Conservation (phyloP, 1,140 invertebrate genomes). For the Diploscapter pachys region DNA sequence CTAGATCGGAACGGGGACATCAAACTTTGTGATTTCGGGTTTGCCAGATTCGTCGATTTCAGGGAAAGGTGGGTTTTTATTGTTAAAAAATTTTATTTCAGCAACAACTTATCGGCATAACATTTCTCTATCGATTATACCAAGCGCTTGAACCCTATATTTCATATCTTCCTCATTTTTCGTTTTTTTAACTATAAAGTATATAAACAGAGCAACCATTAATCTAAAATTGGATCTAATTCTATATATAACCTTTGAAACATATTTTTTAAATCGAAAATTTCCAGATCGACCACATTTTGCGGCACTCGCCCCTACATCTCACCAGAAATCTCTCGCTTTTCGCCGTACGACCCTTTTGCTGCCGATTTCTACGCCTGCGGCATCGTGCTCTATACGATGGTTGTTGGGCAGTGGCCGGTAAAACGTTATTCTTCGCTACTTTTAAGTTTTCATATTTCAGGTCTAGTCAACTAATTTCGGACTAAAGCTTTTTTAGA, state of each 20-base stretch:
- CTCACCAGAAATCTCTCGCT: slow-evolving; percentile 15
- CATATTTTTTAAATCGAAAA: not conserved
- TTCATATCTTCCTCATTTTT: too few species aligned
- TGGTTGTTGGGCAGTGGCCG: slow-evolving; percentile 34
- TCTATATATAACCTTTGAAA: not conserved
- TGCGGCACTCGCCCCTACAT: slow-evolving; percentile 33
- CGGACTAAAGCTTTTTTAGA: not conserved
- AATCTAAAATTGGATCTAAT: not conserved
- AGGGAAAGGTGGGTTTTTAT: not conserved
- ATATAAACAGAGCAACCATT: not conserved
- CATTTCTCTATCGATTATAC: too few species aligned
- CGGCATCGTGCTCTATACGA: slow-evolving; percentile 34
- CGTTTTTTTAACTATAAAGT: too few species aligned
- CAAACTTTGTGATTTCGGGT: slow-evolving; percentile 36
- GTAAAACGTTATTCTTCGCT: not conserved
- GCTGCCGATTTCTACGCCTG: slow-evolving; percentile 33
- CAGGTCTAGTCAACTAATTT: not conserved
- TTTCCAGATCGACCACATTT: slow-evolving; percentile 21
- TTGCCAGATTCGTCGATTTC: slow-evolving; percentile 23
- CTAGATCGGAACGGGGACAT: slow-evolving; percentile 32
- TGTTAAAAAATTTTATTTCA: too few species aligned
- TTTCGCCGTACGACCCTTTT: slow-evolving; percentile 30
- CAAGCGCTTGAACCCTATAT: too few species aligned
- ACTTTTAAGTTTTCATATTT: not conserved
- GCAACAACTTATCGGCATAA: too few species aligned